These are phyloP conservation scores for Lagenorhynchus albirostris DNA, from an alignment of 2,113 vertebrate species.

Conservation along the genomic window DNA sequence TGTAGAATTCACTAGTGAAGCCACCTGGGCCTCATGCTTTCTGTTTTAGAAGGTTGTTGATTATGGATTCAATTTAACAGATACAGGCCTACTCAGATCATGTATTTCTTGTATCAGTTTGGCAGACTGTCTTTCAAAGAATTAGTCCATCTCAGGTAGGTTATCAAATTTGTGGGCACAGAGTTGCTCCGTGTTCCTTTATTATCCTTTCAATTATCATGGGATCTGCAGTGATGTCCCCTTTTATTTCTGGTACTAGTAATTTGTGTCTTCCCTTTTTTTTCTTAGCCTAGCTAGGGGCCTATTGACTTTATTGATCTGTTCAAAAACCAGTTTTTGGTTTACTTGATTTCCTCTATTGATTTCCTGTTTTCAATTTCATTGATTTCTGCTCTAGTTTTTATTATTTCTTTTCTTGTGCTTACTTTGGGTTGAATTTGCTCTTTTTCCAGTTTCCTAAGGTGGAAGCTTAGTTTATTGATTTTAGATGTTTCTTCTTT, in stretches of 20 bases:
- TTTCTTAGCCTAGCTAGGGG: not conserved
- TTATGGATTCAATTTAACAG: not conserved
- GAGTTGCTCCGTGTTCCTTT: accelerated
- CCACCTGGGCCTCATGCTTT: not conserved
- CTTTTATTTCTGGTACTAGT: not conserved
- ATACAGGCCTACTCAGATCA: too few species aligned
- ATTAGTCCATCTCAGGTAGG: accelerated
- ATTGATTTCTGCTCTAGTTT: not conserved
- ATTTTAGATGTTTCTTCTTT: not conserved
- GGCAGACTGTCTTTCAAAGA: not conserved
- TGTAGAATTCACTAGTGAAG: not conserved
- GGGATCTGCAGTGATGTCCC: not conserved
- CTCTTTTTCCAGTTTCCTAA: not conserved
- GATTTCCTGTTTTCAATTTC: not conserved
- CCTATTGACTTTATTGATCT: not conserved
- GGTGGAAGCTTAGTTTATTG: not conserved
- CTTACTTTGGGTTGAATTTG: not conserved
- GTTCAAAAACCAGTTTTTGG: not conserved
- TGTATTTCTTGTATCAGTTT: not conserved
- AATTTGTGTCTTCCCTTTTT: not conserved
- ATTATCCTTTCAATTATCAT: accelerated
- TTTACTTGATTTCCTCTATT: not conserved
- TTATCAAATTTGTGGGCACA: not conserved
- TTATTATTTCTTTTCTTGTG: not conserved
- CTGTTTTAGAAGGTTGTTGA: not conserved